Conservation (phyloP, 1,140 invertebrate genomes). For the Zaprionus gabonicus region DNA sequence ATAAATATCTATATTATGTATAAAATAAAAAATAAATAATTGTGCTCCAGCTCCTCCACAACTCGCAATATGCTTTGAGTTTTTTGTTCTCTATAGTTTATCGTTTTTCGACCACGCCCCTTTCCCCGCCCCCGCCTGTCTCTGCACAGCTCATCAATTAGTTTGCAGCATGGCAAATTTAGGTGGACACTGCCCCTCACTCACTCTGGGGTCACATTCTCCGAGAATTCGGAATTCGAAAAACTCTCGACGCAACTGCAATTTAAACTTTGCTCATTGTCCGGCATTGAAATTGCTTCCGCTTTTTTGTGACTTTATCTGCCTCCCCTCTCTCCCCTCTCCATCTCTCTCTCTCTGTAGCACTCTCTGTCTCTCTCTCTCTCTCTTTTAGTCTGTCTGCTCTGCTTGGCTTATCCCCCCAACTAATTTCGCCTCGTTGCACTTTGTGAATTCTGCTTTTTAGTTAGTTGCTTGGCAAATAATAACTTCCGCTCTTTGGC, state of each 20-base stretch:
- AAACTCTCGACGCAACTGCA: conserved; percentile 35
- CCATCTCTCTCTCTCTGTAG: background rate
- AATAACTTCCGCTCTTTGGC: conserved; percentile 52
- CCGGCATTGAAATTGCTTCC: conserved; percentile 22
- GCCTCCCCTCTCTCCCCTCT: background rate
- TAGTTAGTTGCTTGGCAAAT: conserved; percentile 49
- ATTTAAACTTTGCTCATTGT: conserved; percentile 49
- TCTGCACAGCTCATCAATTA: conserved; percentile 21
- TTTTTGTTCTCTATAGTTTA: background rate
- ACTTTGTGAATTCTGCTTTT: conserved; percentile 46
- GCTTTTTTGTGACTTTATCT: conserved; percentile 2
- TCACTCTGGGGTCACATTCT: conserved; percentile 9
- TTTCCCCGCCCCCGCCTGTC: too few species aligned
- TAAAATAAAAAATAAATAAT: background rate
- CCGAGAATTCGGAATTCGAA: background rate
- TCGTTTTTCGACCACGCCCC: background rate
- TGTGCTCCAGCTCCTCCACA: too few species aligned
- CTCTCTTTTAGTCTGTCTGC: background rate
- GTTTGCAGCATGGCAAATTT: conserved; percentile 4
- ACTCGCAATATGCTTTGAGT: background rate
- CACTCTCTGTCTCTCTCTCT: background rate
- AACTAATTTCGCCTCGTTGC: conserved; percentile 42
- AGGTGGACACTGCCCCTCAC: background rate
- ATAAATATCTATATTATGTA: background rate
- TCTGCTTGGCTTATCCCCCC: conserved; percentile 5